phyloP scores from a whole-genome alignment of 2,888 invertebrate species.

The Epicampocera succincta region DNA sequence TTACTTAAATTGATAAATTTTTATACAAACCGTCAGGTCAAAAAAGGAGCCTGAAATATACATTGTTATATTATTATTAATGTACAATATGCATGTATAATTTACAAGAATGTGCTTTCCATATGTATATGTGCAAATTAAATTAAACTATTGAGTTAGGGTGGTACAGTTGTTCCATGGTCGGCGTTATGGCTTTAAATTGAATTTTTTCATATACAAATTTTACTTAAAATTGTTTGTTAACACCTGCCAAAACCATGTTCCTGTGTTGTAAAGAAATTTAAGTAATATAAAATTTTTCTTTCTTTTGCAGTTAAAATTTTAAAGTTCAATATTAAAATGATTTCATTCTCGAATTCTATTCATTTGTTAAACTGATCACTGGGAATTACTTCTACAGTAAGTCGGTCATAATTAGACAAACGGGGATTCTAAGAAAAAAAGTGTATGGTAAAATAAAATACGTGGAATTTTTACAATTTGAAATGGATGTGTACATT shows the following conservation, averaged over 20 bases:
- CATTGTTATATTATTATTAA: too few relatives aligned
- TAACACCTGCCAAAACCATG: conserved; percentile 22
- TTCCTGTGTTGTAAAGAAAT: conserved; percentile 38
- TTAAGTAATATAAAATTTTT: conserved; percentile 63
- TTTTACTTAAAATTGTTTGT: conserved; percentile 55
- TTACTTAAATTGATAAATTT: too few relatives aligned
- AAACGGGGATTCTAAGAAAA: conserved; percentile 14
- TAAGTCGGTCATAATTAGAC: conserved; percentile 46
- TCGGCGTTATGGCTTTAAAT: too few relatives aligned
- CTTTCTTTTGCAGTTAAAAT: conserved; percentile 66
- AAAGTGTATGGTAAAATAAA: conserved; percentile 31
- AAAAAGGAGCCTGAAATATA: too few relatives aligned
- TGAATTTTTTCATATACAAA: neutral
- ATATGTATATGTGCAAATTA: too few relatives aligned
- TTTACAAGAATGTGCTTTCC: too few relatives aligned
- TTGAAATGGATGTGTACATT: conserved; percentile 29
- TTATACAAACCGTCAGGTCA: too few relatives aligned
- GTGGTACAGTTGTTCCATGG: too few relatives aligned
- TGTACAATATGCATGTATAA: too few relatives aligned
- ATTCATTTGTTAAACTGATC: conserved; percentile 57
- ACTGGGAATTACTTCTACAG: conserved; percentile 49
- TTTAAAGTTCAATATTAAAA: conserved; percentile 56
- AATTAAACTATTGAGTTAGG: too few relatives aligned
- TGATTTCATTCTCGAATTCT: conserved; percentile 43
- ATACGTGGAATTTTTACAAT: conserved; percentile 46